Conservation (phyloP, 1,140 invertebrate genomes). For the Drosophila navojoa region DNA sequence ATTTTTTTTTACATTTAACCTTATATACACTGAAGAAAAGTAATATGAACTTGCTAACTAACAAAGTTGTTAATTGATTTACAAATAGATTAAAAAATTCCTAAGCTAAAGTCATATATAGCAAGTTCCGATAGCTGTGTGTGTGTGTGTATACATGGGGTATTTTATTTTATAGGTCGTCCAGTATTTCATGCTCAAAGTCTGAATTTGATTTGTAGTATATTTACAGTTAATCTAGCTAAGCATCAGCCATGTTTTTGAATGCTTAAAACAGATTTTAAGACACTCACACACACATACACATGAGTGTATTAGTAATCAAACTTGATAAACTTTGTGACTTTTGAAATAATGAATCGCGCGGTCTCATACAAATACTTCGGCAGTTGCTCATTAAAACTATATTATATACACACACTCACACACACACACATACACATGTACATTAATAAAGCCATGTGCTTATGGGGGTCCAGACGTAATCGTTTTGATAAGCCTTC, state of each 20-base stretch:
- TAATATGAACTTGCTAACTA: background rate
- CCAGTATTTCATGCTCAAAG: background rate
- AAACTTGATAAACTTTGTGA: slow-evolving; percentile 72
- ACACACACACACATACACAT: background rate
- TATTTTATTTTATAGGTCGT: no score
- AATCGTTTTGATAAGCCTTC: slow-evolving; percentile 29
- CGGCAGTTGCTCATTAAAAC: slow-evolving; percentile 43
- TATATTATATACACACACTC: slow-evolving; percentile 6
- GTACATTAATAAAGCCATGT: slow-evolving; percentile 26
- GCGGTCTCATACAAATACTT: slow-evolving; percentile 8
- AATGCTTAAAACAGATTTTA: slow-evolving; percentile 6
- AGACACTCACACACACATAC: background rate
- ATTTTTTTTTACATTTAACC: background rate
- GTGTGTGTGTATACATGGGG: no score
- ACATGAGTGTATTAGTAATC: slow-evolving; percentile 41
- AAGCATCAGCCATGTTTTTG: slow-evolving; percentile 1
- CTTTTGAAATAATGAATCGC: slow-evolving; percentile 37
- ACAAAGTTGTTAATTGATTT: slow-evolving; percentile 7
- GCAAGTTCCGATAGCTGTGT: no score
- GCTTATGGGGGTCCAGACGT: slow-evolving; percentile 18
- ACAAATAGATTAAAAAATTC: background rate
- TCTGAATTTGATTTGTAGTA: background rate
- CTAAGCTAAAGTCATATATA: background rate
- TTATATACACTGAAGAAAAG: background rate
- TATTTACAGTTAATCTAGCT: background rate